Conservation (phyloP, 1,140 invertebrate species). For the Plutomurus gul region DNA sequence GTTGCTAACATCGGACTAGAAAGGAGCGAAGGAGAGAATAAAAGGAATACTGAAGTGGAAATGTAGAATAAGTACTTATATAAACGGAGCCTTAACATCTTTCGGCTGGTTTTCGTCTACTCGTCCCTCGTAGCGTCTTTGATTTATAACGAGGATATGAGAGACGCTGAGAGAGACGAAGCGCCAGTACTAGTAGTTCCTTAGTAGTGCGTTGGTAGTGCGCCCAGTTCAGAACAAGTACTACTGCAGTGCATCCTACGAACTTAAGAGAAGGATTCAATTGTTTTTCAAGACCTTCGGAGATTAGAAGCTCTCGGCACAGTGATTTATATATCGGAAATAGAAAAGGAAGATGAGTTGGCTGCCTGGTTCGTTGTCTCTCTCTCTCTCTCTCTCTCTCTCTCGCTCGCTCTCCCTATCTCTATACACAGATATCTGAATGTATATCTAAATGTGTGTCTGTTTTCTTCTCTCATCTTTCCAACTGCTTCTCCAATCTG, state of each 20-base stretch:
- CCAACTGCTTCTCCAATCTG: too few species aligned
- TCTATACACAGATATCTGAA: too few species aligned
- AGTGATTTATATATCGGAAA: conserved; percentile 50
- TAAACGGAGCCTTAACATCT: not conserved
- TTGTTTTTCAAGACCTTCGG: conserved; percentile 43
- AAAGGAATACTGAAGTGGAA: not conserved
- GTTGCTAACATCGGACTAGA: too few species aligned
- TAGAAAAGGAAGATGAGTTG: conserved; percentile 44
- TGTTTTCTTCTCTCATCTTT: too few species aligned
- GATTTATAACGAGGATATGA: conserved; percentile 14
- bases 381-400: not conserved
- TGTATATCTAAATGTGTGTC: too few species aligned
- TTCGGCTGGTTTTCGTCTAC: not conserved
- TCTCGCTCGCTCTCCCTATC: too few species aligned
- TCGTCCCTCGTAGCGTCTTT: not conserved
- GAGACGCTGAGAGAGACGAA: not conserved
- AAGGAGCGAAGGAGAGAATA: not conserved
- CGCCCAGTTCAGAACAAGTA: too few species aligned
- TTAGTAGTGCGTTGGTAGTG: too few species aligned
- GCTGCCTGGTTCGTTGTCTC: not conserved
- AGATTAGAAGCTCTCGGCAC: conserved; percentile 37
- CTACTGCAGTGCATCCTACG: not conserved
- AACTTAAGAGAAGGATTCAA: conserved; percentile 14
- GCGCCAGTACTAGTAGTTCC: not conserved
- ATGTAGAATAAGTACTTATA: too few species aligned